These are phyloP conservation scores for Odontamblyopus rebecca DNA, from an alignment of 2,797 vertebrate species.

Conservation along the genomic window DNA sequence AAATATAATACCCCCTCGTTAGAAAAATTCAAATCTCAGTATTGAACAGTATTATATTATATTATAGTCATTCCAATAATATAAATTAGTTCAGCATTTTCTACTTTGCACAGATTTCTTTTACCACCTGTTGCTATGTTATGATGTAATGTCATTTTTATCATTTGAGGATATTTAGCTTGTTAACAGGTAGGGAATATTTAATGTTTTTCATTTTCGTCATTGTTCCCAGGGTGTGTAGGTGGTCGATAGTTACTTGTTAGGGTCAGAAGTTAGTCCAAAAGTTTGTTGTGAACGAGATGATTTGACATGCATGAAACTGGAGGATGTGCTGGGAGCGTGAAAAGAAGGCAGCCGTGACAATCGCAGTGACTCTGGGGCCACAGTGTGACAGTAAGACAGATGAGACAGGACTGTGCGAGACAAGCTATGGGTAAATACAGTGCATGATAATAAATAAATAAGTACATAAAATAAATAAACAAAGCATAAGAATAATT, in stretches of 20 bases:
- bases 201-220: neutral
- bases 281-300: neutral
- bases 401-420: neutral
- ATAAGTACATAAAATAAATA: no score
- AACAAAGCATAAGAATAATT: neutral
- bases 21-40: no score
- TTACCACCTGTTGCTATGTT: no score
- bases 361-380: neutral
- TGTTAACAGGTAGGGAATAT: no score
- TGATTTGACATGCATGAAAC: neutral
- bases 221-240: neutral
- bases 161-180: no score
- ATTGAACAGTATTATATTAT: no score
- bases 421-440: neutral
- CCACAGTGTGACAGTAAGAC: neutral
- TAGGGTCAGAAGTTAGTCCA: neutral
- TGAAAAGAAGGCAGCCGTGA: neutral
- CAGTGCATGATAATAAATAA: neutral
- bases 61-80: neutral
- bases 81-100: neutral
- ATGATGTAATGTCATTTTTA: neutral
- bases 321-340: neutral
- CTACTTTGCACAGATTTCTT: no score
- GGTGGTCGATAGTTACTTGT: neutral
- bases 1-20: no score